Evolutionary conservation across 2,113 vertebrate species (phyloP), one percentile per base, ranked within the genome.

Genomic region (Cyanistes caeruleus): DNA sequence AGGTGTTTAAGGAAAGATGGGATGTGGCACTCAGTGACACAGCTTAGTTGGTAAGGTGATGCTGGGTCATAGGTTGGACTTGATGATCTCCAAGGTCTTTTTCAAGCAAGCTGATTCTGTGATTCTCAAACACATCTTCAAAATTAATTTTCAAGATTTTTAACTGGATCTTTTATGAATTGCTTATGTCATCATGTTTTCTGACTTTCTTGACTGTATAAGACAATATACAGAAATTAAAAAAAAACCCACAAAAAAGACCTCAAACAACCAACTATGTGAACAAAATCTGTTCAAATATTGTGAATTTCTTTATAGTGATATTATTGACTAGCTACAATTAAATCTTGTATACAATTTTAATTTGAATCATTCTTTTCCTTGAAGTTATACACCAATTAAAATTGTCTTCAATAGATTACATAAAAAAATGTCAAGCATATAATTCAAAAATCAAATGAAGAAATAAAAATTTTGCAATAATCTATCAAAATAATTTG

Each of bases 241-340:
- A 59, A 68, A 46, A n/a, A n/a, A 43, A 37, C 24, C 21, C 22
- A 15, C 31, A 43, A 55, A 48, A 23, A 49, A 30, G 4, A 13
- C 13, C 9, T 28, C 6, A 24, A 48, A 17, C 3, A 49, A 28
- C 0, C 2, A 78, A n/a, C 4, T 5, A 65, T 31, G 8, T 28
- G 17, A 77, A 58, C 9, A 78, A 83, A 72, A 76, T 37, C 7
- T 63, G 14, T 53, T 75, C 22, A 37, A 37, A 63, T 16, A 75
- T 2, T 62, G 8, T 13, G 46, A 41, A 70, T 49, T 19, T 83
- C 18, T 79, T 59, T 11, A 2, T 39, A 64, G 20, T 0, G 3
- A 19, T 37, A 53, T 37, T 58, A 56, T 24, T 75, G 6, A 33
- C 12, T 62, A 78, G 28, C 46, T 60, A 28, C 5, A 60, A 33